Evolutionary conservation across 2,888 invertebrate genomes (phyloP).

Genomic region (Zhuqinia jingwanae): DNA sequence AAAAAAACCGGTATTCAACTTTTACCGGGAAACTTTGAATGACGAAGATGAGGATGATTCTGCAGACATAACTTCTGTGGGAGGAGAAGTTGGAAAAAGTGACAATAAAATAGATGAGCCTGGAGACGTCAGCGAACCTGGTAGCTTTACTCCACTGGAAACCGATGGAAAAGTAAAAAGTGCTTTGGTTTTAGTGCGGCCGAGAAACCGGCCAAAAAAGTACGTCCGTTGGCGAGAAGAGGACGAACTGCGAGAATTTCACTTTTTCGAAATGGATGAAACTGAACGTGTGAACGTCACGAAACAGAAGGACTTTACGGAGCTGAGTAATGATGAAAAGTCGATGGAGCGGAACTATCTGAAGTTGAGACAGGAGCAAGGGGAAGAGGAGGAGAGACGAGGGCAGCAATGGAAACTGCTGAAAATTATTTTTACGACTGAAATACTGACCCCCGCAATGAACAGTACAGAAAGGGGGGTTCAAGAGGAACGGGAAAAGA

Average conservation of each 20-base stretch:
- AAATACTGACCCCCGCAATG: constrained; percentile 77
- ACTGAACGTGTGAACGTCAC: constrained; percentile 97
- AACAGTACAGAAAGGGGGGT: constrained; percentile 93
- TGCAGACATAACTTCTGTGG: neutral
- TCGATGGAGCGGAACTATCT: constrained; percentile 90
- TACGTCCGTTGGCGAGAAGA: constrained; percentile 92
- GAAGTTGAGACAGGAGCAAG: constrained; percentile 47
- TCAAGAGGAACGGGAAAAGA: constrained; percentile 92
- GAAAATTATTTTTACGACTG: constrained; percentile 83
- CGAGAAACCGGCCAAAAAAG: constrained; percentile 87
- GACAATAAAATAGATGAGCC: constrained; percentile 26
- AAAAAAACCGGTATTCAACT: constrained; percentile 82
- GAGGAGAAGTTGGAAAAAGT: neutral
- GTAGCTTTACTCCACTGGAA: constrained; percentile 70
- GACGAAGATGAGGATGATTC: constrained; percentile 82
- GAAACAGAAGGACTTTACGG: constrained; percentile 87
- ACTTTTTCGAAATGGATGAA: constrained; percentile 97
- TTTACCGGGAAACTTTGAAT: constrained; percentile 95
- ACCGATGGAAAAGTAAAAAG: constrained; percentile 82
- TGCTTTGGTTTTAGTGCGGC: constrained; percentile 87
- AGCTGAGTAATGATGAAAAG: constrained; percentile 95
- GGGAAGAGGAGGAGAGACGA: constrained; percentile 87
- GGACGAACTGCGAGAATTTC: constrained; percentile 88
- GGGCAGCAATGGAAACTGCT: constrained; percentile 88
- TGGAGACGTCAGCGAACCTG: constrained; percentile 35